A percentile compares a stretch with the other conserved stretches of the same genome.
Evolutionary conservation across 2,888 invertebrate genomes (phyloP).

Genomic region (Dichetophora obliterata): DNA sequence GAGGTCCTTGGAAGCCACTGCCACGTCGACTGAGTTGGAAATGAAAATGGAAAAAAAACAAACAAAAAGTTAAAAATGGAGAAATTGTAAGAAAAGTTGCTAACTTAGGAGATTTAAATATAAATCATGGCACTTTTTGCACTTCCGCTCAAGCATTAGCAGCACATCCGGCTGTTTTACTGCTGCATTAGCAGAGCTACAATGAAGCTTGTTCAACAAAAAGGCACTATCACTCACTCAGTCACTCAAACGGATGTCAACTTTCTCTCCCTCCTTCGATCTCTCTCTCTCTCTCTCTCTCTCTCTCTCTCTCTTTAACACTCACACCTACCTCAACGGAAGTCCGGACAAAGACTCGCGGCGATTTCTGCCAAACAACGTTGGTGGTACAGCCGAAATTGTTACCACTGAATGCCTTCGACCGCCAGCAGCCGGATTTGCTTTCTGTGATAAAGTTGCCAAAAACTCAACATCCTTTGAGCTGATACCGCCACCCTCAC

Average conservation of each 20-base stretch:
- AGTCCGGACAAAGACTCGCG: constrained; percentile 87
- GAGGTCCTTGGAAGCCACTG: constrained; percentile 74
- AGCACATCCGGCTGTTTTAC: constrained; percentile 41
- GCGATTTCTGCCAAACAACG: constrained; percentile 84
- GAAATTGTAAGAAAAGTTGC: constrained; percentile 60
- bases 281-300: too few relatives aligned
- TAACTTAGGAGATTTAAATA: background rate
- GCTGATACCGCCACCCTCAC: constrained; percentile 80
- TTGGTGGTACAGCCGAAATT: constrained; percentile 84
- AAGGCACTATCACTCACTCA: background rate
- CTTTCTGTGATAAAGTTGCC: constrained; percentile 83
- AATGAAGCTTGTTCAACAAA: constrained; percentile 28
- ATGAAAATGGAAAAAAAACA: background rate
- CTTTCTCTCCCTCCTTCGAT: too few relatives aligned
- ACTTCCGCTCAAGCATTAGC: constrained; percentile 30
- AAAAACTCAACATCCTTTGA: constrained; percentile 87
- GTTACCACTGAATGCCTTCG: constrained; percentile 89
- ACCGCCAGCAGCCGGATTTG: constrained; percentile 77
- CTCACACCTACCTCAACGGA: constrained; percentile 70
- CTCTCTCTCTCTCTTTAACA: too few relatives aligned
- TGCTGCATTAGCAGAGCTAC: constrained; percentile 38
- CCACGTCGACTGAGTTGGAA: constrained; percentile 61
- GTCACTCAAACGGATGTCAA: background rate
- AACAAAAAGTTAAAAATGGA: constrained; percentile 23
- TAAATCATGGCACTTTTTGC: background rate